Base-by-base conservation (phyloP, 2,888 invertebrate genomes). In the Cryptophagus acutangulus region DNA sequence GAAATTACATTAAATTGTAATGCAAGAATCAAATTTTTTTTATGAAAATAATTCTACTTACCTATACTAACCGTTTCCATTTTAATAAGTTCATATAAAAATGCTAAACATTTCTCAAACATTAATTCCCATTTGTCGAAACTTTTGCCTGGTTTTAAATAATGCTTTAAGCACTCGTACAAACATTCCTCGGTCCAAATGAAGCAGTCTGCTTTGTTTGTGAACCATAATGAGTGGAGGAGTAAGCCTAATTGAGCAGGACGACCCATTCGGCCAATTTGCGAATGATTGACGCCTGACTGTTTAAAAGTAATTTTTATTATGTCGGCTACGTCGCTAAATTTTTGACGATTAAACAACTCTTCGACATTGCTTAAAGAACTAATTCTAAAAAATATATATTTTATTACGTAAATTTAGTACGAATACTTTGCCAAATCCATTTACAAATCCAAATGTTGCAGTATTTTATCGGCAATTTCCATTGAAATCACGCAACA, bases 151-250 rank as follows among this genome's bases (percentile, higher is more conserved):
- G 71, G 59, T 69, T 72, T 76, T 65, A 48, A 64, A 67, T 47
- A 69, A 57, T 58, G 71, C 55, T 46, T 76, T 36, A 87, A 71
- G 1, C 84, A 75, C 70, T 89, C 89, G 60, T 85, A 76, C 14
- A 89, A 71, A 56, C 84, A 84, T 38, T 76, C 79, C 54, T 90
- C 82, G 1, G 83, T 79, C 88, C 88, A 91, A 49, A 79, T 71
- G 45, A 86, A 79, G 59, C 87, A 86, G 31, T 81, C 78, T 45
- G 48, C 49, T 40, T 59, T 50, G 50, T 69, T 54, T 1, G 58
- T 64, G 41, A 61, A 69, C 78, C 77, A 63, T 69, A 71, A 60
- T 55, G 76, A 50, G 66, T 70, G 57, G 70, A 68, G 29, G 69
- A 71, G 50, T 54, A 68, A 57, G 2, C 61, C 66, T 17, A 71